Evolutionary conservation across 2,888 invertebrate genomes (phyloP), one percentile per base, ranked within the genome.

Genomic region (Strigamia crassipes): DNA sequence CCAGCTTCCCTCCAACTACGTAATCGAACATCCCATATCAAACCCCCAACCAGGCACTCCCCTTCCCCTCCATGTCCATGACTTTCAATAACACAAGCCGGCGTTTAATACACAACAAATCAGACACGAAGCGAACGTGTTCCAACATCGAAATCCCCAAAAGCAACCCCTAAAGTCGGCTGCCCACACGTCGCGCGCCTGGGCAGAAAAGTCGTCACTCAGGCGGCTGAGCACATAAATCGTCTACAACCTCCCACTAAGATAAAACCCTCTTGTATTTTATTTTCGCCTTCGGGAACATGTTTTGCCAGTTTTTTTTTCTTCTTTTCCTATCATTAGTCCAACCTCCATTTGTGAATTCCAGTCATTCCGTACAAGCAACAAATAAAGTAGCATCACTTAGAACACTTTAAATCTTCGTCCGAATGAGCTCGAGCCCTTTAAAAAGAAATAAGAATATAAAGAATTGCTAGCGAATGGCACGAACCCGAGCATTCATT

Each of bases 11-110:
- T 61, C 27, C n/a, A 56, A 56, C 56, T 27, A 27, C 8, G 23
- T 15, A 73, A 73, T 73, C 73, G 73, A 73, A 73, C 73, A 23
- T 73, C 27, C 31, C 73, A 18, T 56, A 56, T 56, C 73, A 73
- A 73, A 23, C 73, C 73, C 73, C 27, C 73, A 51, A 51, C 15
- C 51, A 51, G 51, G 51, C 73, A 12, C 12, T 15, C 73, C n/a
- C 56, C 13, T 27, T 27, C 23, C 31, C 27, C 6, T 9, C 31
- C 27, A 6, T 27, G 27, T 9, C n/a, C n/a, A 56, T 56, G n/a
- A n/a, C 56, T 56, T 27, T 27, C 73, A 31, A 73, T 73, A 73
- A 10, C 73, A 27, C 73, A 15, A 12, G 13, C 73, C 73, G 31
- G 13, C 31, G n/a, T 73, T 73, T 73, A 73, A 73, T 73, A 73